Conservation (phyloP, 1,140 invertebrate species). For the Triops longicaudatus region DNA sequence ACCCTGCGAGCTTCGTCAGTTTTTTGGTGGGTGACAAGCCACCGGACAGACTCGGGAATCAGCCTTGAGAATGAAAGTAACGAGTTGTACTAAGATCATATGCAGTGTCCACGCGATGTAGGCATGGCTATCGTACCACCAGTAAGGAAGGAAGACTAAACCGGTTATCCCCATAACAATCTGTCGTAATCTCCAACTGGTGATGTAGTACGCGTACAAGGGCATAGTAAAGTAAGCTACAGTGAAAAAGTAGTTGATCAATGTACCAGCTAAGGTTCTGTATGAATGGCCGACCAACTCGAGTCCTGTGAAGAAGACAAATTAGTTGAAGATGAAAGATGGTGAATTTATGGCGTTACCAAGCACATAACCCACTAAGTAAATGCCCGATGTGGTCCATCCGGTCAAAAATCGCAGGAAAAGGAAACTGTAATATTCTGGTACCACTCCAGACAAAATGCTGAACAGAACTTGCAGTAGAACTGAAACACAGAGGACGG, state of each 20-base stretch:
- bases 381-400: conserved; percentile 63
- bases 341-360: conserved; percentile 43
- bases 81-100: not conserved
- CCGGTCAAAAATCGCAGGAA: conserved; percentile 58
- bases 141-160: conserved; percentile 61
- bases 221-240: conserved; percentile 63
- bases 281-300: conserved; percentile 71
- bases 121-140: conserved; percentile 52
- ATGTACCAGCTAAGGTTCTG: conserved; percentile 62
- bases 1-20: conserved; percentile 37
- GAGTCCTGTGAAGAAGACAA: conserved; percentile 49
- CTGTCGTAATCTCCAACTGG: conserved; percentile 64
- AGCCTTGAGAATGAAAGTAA: conserved; percentile 39
- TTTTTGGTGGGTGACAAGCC: conserved; percentile 39
- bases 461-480: conserved; percentile 59
- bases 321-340: not conserved
- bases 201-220: conserved; percentile 59
- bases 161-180: conserved; percentile 64
- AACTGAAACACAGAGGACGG: conserved; percentile 60
- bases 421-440: conserved; percentile 60
- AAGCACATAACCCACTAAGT: conserved; percentile 67
- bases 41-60: conserved; percentile 42
- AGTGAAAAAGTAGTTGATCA: conserved; percentile 68
- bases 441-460: conserved; percentile 53
- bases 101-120: not conserved